These are phyloP conservation scores for Campodea augens DNA, from an alignment of 1,140 invertebrate species.

Conservation along the genomic window DNA sequence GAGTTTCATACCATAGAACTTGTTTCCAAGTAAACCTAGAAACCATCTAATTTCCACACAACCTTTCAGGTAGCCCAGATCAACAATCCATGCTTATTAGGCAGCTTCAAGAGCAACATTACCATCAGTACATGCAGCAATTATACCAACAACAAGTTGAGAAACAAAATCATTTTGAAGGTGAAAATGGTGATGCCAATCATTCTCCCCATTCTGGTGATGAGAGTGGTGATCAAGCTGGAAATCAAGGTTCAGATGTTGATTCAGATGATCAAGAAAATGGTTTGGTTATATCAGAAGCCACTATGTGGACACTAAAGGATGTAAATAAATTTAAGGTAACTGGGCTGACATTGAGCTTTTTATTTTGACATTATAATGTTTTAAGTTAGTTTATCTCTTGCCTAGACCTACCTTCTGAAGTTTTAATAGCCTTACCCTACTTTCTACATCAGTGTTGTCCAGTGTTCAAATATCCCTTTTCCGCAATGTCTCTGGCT, in stretches of 20 bases:
- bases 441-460: too few species aligned
- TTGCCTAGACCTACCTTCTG: too few species aligned
- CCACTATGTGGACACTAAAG: constrained; percentile 86
- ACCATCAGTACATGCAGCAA: constrained; percentile 93
- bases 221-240: constrained; percentile 8
- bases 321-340: constrained; percentile 81
- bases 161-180: neutral
- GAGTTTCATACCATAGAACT: too few species aligned
- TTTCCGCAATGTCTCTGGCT: too few species aligned
- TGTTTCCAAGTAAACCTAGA: too few species aligned
- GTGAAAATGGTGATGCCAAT: neutral
- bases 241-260: constrained; percentile 12
- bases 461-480: too few species aligned
- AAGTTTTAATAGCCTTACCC: too few species aligned
- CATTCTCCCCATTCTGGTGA: constrained; percentile 1
- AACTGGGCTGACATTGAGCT: too few species aligned
- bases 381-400: too few species aligned
- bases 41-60: too few species aligned
- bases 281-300: constrained; percentile 25
- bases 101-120: constrained; percentile 92
- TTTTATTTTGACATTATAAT: too few species aligned
- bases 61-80: neutral
- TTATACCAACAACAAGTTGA: constrained; percentile 38
- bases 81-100: constrained; percentile 78
- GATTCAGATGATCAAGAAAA: constrained; percentile 13